Conservation (phyloP, 2,888 invertebrate genomes). For the Druceiella hillmani region DNA sequence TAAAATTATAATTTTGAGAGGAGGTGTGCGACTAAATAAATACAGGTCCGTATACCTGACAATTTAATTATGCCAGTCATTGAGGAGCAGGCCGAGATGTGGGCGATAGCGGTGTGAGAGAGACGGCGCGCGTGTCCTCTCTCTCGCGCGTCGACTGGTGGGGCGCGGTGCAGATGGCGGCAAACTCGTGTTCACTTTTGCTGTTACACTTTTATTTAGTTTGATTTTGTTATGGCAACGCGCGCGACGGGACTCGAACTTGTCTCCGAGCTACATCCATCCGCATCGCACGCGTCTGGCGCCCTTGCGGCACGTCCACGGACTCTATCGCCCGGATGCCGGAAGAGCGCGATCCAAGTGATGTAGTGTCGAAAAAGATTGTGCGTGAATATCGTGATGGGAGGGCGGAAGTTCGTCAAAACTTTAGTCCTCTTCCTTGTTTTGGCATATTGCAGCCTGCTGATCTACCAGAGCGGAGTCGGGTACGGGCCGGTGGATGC, state of each 20-base stretch:
- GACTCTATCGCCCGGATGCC: constrained; percentile 26
- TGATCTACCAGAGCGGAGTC: constrained; percentile 56
- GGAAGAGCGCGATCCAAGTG: too few species aligned
- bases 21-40: too few species aligned
- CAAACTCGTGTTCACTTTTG: constrained; percentile 23
- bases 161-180: constrained; percentile 16
- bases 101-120: constrained; percentile 29
- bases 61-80: too few species aligned
- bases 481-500: constrained; percentile 47
- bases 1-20: too few species aligned
- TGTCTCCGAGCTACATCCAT: too few species aligned
- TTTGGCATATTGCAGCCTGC: constrained; percentile 55
- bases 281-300: too few species aligned
- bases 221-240: constrained; percentile 50
- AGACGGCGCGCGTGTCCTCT: constrained; percentile 5
- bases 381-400: constrained; percentile 41
- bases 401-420: constrained; percentile 45
- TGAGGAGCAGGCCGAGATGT: constrained; percentile 42
- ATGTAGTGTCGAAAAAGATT: too few species aligned
- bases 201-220: constrained; percentile 52
- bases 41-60: too few species aligned
- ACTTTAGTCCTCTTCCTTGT: constrained; percentile 48
- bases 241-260: too few species aligned
- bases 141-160: constrained; percentile 1
- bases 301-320: constrained; percentile 25